Conservation (phyloP, 2,113 vertebrate genomes). For the Macrotus californicus region DNA sequence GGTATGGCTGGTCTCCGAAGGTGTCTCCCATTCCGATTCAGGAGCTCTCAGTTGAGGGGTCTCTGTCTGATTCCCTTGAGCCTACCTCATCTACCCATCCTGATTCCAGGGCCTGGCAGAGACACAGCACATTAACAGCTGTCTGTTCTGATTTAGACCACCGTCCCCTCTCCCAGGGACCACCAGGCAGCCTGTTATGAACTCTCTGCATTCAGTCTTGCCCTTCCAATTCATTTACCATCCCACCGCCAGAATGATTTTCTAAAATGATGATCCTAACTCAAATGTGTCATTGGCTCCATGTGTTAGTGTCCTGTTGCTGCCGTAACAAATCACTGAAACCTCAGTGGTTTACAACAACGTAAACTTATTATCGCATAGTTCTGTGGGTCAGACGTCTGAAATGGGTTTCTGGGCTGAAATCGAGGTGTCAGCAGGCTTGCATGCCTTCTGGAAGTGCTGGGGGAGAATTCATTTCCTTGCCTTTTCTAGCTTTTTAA, state of each 20-base stretch:
- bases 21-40: neutral
- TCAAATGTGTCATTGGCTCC: neutral
- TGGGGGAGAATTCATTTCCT: neutral
- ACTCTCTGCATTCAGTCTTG: neutral
- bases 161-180: neutral
- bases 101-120: neutral
- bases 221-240: neutral
- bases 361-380: rapidly evolving
- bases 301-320: neutral
- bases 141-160: neutral
- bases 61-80: neutral
- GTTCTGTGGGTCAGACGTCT: neutral
- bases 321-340: neutral
- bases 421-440: neutral
- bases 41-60: neutral
- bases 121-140: neutral
- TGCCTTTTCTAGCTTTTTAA: neutral
- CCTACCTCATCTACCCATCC: neutral
- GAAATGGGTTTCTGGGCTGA: neutral
- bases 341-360: neutral
- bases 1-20: rapidly evolving
- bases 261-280: neutral
- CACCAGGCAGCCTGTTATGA: neutral
- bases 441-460: neutral
- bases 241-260: neutral